Percentiles rank a stretch among this genome's conserved stretches.
Conservation (phyloP, 2,888 invertebrate genomes). For the Caenorhabditis panamensis region DNA sequence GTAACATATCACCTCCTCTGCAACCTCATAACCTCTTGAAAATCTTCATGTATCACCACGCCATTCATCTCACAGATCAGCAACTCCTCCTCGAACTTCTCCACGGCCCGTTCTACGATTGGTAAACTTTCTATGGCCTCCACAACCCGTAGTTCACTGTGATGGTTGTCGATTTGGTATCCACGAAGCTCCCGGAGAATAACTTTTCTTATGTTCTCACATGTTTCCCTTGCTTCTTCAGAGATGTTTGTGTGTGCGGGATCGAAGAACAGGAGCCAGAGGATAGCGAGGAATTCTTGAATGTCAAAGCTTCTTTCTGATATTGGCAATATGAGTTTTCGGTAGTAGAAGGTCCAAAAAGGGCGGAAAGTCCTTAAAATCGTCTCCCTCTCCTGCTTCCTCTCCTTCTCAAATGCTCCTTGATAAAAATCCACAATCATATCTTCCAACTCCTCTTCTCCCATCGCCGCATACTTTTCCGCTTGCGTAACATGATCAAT, state of each 20-base stretch:
- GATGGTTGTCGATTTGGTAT: neutral
- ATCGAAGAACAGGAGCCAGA: neutral
- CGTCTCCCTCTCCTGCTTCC: neutral
- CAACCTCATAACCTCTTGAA: slow-evolving; percentile 13
- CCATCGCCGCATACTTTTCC: neutral
- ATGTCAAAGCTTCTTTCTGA: neutral
- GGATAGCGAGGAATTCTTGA: neutral
- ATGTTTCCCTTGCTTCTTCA: neutral
- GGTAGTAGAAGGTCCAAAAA: neutral
- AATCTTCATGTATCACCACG: slow-evolving; percentile 38
- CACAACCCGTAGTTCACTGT: slow-evolving; percentile 15
- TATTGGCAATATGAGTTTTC: neutral
- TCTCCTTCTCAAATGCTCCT: neutral
- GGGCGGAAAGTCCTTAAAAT: neutral
- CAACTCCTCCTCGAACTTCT: slow-evolving; percentile 35
- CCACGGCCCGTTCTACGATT: slow-evolving; percentile 20
- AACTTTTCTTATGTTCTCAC: slow-evolving; percentile 11
- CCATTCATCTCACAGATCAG: slow-evolving; percentile 30
- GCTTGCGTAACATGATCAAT: slow-evolving; percentile 2
- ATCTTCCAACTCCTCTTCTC: neutral
- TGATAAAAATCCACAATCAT: neutral
- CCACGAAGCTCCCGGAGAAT: slow-evolving; percentile 17
- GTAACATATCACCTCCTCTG: too few species aligned
- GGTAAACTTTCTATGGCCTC: slow-evolving; percentile 17
- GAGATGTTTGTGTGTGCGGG: slow-evolving; percentile 18